phyloP scores from a whole-genome alignment of 2,888 invertebrate species.

The Hartigia nigra region DNA sequence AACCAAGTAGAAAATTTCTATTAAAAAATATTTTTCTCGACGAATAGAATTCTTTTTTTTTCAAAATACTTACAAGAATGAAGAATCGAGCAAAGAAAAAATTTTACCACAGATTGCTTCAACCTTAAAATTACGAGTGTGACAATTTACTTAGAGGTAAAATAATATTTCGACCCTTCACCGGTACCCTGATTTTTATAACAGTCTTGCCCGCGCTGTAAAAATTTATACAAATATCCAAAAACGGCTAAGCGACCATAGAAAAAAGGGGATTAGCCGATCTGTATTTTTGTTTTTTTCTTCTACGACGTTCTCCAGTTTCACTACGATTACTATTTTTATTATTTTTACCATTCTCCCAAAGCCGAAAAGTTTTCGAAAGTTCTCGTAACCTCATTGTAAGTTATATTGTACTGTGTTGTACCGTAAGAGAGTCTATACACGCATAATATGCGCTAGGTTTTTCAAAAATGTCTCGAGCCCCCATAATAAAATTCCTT shows the following conservation, averaged over 20 bases:
- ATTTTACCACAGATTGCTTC: not conserved
- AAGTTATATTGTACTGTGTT: not conserved
- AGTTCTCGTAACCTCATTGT: not conserved
- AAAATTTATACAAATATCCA: not conserved
- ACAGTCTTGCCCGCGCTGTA: not conserved
- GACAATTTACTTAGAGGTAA: conserved; percentile 1
- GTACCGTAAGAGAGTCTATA: not conserved
- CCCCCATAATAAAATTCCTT: not conserved
- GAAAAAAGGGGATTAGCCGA: not conserved
- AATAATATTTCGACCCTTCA: not conserved
- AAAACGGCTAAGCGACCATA: not conserved
- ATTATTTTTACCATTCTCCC: not conserved
- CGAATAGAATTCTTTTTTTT: not conserved
- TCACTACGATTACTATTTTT: not conserved
- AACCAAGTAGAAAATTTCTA: no score
- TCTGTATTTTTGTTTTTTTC: not conserved
- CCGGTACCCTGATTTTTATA: conserved; percentile 1
- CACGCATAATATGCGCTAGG: not conserved
- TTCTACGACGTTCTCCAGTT: not conserved
- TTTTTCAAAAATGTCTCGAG: not conserved
- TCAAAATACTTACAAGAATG: not conserved
- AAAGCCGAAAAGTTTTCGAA: not conserved
- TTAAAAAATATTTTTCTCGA: not conserved
- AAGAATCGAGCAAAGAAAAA: no score
- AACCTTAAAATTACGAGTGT: not conserved